These are phyloP conservation scores for Drosophila tripunctata DNA, from an alignment of 2,888 invertebrate species.

Conservation along the genomic window DNA sequence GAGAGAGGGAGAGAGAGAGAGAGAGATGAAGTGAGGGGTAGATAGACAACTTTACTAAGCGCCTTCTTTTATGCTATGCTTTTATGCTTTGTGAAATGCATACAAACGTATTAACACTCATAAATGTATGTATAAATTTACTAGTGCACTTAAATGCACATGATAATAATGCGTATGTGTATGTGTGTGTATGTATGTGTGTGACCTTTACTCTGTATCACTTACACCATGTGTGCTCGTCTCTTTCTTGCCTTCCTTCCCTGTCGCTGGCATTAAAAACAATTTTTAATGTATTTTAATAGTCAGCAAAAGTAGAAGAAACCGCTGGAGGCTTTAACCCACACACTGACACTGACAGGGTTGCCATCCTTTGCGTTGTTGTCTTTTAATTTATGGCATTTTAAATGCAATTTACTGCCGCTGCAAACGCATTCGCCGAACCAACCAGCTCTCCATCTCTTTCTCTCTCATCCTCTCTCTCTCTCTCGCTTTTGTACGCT, in stretches of 20 bases:
- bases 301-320: constrained; percentile 34
- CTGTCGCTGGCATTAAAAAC: constrained; percentile 51
- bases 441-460: no score
- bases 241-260: background rate
- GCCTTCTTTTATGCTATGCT: constrained; percentile 23
- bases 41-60: background rate
- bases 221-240: constrained; percentile 5
- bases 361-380: constrained; percentile 32
- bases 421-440: constrained; percentile 6
- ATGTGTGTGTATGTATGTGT: constrained; percentile 15
- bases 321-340: constrained; percentile 6
- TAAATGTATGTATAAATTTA: constrained; percentile 29
- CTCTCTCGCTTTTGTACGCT: no score
- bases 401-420: constrained; percentile 71
- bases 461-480: no score
- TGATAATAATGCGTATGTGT: constrained; percentile 47
- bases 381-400: constrained; percentile 73
- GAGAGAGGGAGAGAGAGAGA: background rate
- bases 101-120: constrained; percentile 26
- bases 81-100: constrained; percentile 18
- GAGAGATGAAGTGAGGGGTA: background rate
- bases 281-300: constrained; percentile 71
- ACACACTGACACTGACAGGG: constrained; percentile 1
- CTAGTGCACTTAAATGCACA: constrained; percentile 46
- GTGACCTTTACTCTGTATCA: constrained; percentile 45